phyloP scores from a whole-genome alignment of 2,888 invertebrate genomes.

The Pyralis farinalis region DNA sequence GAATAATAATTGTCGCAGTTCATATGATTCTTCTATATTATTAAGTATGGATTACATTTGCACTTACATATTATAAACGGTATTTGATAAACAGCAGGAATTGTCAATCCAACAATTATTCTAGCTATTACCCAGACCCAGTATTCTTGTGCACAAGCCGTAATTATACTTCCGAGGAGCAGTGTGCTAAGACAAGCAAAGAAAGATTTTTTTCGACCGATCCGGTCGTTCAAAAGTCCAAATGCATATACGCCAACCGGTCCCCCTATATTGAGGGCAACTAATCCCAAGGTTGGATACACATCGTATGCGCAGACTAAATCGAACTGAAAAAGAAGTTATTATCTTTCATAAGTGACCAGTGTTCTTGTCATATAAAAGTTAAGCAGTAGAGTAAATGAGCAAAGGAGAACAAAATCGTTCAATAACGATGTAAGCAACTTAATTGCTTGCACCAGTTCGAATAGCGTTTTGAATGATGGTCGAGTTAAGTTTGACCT shows the following conservation, averaged over 20 bases:
- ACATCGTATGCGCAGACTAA: slow-evolving; percentile 93
- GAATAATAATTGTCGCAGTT: slow-evolving; percentile 4
- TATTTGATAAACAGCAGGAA: slow-evolving; percentile 96
- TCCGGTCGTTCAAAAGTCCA: slow-evolving; percentile 92
- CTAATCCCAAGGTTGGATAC: slow-evolving; percentile 93
- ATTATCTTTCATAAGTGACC: too few species aligned
- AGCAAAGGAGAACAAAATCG: too few species aligned
- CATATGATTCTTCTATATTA: background rate
- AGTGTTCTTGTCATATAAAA: too few species aligned
- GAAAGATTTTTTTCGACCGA: slow-evolving; percentile 92
- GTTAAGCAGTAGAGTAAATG: too few species aligned
- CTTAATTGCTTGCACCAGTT: too few species aligned
- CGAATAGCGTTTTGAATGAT: too few species aligned
- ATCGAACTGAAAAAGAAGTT: slow-evolving; percentile 86
- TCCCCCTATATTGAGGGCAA: slow-evolving; percentile 92
- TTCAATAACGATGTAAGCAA: too few species aligned
- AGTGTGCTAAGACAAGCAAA: slow-evolving; percentile 92
- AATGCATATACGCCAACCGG: slow-evolving; percentile 95
- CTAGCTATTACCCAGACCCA: slow-evolving; percentile 92
- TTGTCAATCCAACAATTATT: slow-evolving; percentile 92
- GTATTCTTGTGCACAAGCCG: slow-evolving; percentile 88
- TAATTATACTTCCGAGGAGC: slow-evolving; percentile 88
- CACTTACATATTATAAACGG: slow-evolving; percentile 95
- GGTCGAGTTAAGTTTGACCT: too few species aligned
- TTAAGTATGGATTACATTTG: background rate